These are phyloP conservation scores for Drosophila auraria DNA, from an alignment of 1,140 invertebrate genomes.

Conservation along the genomic window DNA sequence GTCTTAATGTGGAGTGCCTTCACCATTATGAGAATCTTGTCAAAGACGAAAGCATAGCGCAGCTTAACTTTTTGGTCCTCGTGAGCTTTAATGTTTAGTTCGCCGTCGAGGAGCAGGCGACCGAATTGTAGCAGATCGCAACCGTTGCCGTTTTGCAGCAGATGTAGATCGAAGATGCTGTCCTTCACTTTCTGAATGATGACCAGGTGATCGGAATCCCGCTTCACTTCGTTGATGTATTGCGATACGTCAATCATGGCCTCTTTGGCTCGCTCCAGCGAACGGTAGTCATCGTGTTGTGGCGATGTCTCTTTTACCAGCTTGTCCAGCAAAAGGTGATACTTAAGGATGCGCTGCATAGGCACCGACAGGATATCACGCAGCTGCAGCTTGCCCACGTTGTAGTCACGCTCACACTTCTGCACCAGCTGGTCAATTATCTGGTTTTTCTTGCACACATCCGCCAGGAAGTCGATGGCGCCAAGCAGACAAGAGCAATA, in stretches of 20 bases:
- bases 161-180: constrained; percentile 92
- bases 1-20: constrained; percentile 92
- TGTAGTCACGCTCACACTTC: constrained; percentile 96
- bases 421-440: constrained; percentile 81
- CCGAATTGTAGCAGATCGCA: constrained; percentile 95
- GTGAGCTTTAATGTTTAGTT: constrained; percentile 96
- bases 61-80: constrained; percentile 93
- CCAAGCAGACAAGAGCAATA: constrained; percentile 96
- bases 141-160: constrained; percentile 91
- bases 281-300: constrained; percentile 93
- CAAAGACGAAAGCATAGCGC: constrained; percentile 98
- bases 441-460: constrained; percentile 88
- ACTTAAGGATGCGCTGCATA: constrained; percentile 99
- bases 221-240: constrained; percentile 99
- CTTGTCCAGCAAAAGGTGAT: constrained; percentile 97
- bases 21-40: constrained; percentile 98
- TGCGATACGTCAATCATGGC: constrained; percentile 98
- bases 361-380: constrained; percentile 97
- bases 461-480: constrained; percentile 92
- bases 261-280: constrained; percentile 95
- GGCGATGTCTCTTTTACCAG: constrained; percentile 95
- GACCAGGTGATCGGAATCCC: constrained; percentile 96
- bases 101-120: constrained; percentile 95
- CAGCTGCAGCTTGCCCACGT: constrained; percentile 97
- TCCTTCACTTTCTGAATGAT: constrained; percentile 96